Evolutionary conservation across 2,888 invertebrate species (phyloP).

Genomic region (Agrenia bidenticulata): DNA sequence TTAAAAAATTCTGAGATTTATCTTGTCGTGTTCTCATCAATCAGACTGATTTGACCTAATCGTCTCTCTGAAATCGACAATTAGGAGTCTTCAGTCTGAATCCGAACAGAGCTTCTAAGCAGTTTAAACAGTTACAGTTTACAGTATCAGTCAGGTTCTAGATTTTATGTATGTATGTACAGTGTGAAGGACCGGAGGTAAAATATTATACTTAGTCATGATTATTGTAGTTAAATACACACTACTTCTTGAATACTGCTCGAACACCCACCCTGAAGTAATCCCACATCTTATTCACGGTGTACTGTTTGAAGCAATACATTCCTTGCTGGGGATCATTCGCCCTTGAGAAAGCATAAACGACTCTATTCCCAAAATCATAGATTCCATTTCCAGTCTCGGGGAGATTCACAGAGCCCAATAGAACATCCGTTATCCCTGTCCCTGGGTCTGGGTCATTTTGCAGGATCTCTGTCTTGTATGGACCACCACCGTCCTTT

Average conservation of each 20-base stretch:
- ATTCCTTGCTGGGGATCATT: slow-evolving; percentile 52
- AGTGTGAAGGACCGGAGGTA: background rate
- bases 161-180: slow-evolving; percentile 15
- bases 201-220: slow-evolving; percentile 9
- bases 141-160: slow-evolving; percentile 37
- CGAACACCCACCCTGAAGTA: slow-evolving; percentile 48
- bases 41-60: too few species aligned
- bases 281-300: slow-evolving; percentile 53
- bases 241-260: slow-evolving; percentile 44
- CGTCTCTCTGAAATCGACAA: too few species aligned
- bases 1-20: too few species aligned
- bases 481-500: too few species aligned
- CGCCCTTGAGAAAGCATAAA: slow-evolving; percentile 48
- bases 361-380: slow-evolving; percentile 51
- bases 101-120: too few species aligned
- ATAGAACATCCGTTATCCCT: slow-evolving; percentile 45
- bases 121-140: slow-evolving; percentile 5
- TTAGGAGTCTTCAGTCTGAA: too few species aligned
- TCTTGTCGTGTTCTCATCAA: too few species aligned
- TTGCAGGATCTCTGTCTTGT: background rate
- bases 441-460: slow-evolving; percentile 21
- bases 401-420: slow-evolving; percentile 44
- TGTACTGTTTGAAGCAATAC: slow-evolving; percentile 53
- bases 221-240: background rate
- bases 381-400: slow-evolving; percentile 47